phyloP scores from a whole-genome alignment of 2,797 vertebrate species.

The Acropternis orthonyx region DNA sequence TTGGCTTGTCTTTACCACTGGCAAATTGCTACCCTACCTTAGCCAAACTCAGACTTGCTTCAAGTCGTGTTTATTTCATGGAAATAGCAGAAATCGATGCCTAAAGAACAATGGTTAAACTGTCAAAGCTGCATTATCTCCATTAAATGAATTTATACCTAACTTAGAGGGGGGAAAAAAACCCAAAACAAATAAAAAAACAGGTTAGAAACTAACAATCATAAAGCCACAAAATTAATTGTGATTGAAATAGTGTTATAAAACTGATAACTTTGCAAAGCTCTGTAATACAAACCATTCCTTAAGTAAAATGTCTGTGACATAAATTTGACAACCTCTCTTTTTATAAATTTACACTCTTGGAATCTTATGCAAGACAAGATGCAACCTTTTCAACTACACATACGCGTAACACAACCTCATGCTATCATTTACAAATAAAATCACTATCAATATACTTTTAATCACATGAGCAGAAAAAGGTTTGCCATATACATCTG shows the following conservation, averaged over 20 bases:
- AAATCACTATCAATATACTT: slow-evolving; percentile 62
- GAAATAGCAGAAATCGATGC: slow-evolving; percentile 71
- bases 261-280: slow-evolving; percentile 67
- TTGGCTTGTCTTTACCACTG: slow-evolving; percentile 70
- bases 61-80: slow-evolving; percentile 68
- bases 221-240: slow-evolving; percentile 68
- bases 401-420: slow-evolving; percentile 51
- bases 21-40: slow-evolving; percentile 76
- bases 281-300: slow-evolving; percentile 67
- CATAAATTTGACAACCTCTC: slow-evolving; percentile 71
- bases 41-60: slow-evolving; percentile 78
- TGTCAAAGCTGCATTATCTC: slow-evolving; percentile 65
- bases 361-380: slow-evolving; percentile 57
- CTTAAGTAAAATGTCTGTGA: slow-evolving; percentile 69
- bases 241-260: slow-evolving; percentile 75
- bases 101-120: slow-evolving; percentile 50
- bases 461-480: slow-evolving; percentile 70
- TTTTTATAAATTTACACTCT: slow-evolving; percentile 67
- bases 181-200: not conserved
- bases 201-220: slow-evolving; percentile 53
- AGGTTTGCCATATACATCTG: slow-evolving; percentile 69
- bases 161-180: not conserved
- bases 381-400: slow-evolving; percentile 59
- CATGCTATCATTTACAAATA: slow-evolving; percentile 68
- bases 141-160: slow-evolving; percentile 53